A percentile compares a stretch with the other conserved stretches of the same genome.
Conservation (phyloP, 2,797 vertebrate species). For the Babyrousa celebensis region DNA sequence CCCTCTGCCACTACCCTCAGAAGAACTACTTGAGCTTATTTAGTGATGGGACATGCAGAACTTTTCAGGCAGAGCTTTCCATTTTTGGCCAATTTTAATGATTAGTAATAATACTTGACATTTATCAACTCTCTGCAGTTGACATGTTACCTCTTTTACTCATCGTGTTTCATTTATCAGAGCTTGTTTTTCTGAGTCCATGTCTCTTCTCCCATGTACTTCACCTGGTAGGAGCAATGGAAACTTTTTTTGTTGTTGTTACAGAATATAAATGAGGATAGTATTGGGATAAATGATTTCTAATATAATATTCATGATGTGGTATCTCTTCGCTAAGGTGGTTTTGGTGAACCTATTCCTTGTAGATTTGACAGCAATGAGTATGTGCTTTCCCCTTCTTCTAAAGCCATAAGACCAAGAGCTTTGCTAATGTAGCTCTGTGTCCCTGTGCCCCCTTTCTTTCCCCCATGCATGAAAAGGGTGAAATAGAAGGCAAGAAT, state of each 20-base stretch:
- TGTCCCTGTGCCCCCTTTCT: background rate
- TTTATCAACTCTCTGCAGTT: background rate
- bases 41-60: background rate
- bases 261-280: background rate
- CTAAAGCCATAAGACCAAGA: background rate
- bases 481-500: background rate
- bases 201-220: constrained; percentile 18
- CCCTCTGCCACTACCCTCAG: background rate
- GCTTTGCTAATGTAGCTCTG: background rate
- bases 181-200: constrained; percentile 40
- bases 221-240: background rate
- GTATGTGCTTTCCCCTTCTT: background rate
- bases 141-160: background rate
- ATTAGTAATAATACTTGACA: background rate
- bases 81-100: background rate
- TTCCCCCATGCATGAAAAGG: background rate
- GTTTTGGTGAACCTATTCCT: constrained; percentile 6
- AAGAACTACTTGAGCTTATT: background rate
- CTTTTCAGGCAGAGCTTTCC: background rate
- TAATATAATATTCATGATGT: constrained; percentile 1
- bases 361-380: background rate
- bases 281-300: background rate
- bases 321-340: constrained; percentile 20
- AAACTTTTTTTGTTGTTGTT: background rate
- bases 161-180: background rate